phyloP scores from a whole-genome alignment of 2,888 invertebrate species.

The Ectemnius lituratus region DNA sequence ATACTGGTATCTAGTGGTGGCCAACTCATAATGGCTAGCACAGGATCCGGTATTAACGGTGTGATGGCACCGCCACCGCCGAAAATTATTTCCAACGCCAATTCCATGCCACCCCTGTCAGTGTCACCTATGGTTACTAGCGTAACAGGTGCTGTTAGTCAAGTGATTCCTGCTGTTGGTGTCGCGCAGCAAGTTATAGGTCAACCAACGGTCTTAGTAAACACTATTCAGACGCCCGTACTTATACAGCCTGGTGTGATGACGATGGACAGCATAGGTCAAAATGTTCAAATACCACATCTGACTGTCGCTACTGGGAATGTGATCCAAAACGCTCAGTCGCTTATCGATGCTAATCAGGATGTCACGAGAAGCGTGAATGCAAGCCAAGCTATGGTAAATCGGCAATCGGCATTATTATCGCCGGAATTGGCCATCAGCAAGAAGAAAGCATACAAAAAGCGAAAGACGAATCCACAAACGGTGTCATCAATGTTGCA shows the following conservation, averaged over 20 bases:
- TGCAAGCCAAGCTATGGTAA: constrained; percentile 67
- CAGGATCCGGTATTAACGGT: constrained; percentile 78
- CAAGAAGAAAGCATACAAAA: constrained; percentile 83
- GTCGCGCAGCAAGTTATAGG: constrained; percentile 85
- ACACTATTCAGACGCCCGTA: constrained; percentile 88
- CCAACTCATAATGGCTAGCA: constrained; percentile 84
- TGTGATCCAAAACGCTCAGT: constrained; percentile 81
- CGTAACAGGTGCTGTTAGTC: constrained; percentile 83
- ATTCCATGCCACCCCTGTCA: constrained; percentile 81
- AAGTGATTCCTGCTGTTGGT: constrained; percentile 83
- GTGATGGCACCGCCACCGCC: constrained; percentile 84
- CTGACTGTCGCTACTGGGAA: constrained; percentile 82
- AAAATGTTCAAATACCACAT: constrained; percentile 85
- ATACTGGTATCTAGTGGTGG: constrained; percentile 88
- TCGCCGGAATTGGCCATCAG: constrained; percentile 84
- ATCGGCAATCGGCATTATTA: constrained; percentile 78
- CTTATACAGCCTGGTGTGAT: constrained; percentile 89
- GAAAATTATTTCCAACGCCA: constrained; percentile 77
- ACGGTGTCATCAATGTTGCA: constrained; percentile 86
- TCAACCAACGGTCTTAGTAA: constrained; percentile 89
- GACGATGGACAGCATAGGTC: constrained; percentile 87
- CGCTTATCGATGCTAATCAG: constrained; percentile 78
- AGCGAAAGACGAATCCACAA: constrained; percentile 85
- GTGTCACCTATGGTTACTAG: constrained; percentile 83
- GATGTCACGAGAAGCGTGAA: constrained; percentile 68